Evolutionary conservation across 2,888 invertebrate genomes (phyloP), one percentile per base, ranked within the genome.

Genomic region (Caenorhabditis zanzibari): DNA sequence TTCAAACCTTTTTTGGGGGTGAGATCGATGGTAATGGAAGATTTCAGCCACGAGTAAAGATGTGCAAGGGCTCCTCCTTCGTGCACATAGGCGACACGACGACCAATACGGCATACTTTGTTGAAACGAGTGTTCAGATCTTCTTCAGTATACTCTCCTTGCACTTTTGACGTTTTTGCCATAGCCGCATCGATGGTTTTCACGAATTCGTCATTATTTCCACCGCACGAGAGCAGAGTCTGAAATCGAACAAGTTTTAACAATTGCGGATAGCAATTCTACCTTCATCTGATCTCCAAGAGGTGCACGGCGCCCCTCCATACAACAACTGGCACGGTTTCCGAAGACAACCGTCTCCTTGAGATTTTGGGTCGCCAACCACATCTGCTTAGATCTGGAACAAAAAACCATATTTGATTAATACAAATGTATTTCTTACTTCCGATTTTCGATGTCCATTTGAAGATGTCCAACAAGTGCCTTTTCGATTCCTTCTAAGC

Each of bases 301-400:
- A 12, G 91, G 90, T 41, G 92, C 74, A 85, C 92, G 81, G 87
- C 92, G 85, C 38, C 85, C 82, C 16, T 92, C 90, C 66, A 88
- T 85, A 75, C 87, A 87, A 44, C 87, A 87, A 22, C 73, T 74
- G 16, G 74, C 77, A 7, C 81, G 82, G 44, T 85, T 85, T n/a
- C 87, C 87, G 56, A 75, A 82, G 26, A 81, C 63, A 9, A 87
- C 82, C 24, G 96, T 95, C 0, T 95, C 95, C 91, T 95, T 94
- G 44, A 98, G 94, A 3, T 96, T 95, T 91, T 97, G 96, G 90
- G 96, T 97, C 0, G 98, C 96, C 86, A 96, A 95, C 98, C 98
- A 98, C 88, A 98, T 94, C 35, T 96, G 95, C 93, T 97, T 97
- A 0, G 97, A 95, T 73, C 92, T 90, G 28, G 26, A 74, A 52